Conservation (phyloP, 2,888 invertebrate species). For the Cephus pulcher region DNA sequence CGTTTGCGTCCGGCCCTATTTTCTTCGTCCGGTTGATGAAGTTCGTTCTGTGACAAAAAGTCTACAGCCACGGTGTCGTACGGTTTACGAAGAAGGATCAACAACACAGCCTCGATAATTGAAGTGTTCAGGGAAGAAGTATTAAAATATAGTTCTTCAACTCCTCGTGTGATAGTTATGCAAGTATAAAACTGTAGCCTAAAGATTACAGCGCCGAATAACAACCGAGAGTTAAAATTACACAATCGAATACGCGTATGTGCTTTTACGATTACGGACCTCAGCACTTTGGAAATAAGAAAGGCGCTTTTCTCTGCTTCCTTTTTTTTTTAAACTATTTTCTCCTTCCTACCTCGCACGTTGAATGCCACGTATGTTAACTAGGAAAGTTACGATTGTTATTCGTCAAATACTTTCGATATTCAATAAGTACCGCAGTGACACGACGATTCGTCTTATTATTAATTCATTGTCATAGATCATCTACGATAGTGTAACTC, state of each 20-base stretch:
- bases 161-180: conserved; percentile 25
- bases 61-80: neutral
- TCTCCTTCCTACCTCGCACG: neutral
- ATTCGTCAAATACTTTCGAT: conserved; percentile 46
- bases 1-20: neutral
- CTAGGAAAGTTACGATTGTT: conserved; percentile 31
- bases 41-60: neutral
- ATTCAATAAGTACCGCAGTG: conserved; percentile 22
- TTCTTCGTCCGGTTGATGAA: neutral
- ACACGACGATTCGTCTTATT: neutral
- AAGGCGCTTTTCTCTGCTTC: neutral
- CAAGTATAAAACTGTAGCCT: conserved; percentile 47
- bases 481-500: conserved; percentile 1
- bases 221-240: neutral
- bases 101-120: conserved; percentile 51
- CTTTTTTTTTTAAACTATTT: neutral
- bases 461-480: conserved; percentile 20
- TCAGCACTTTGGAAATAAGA: neutral
- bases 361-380: conserved; percentile 8
- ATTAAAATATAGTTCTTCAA: conserved; percentile 43
- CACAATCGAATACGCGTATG: neutral
- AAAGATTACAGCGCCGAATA: conserved; percentile 33
- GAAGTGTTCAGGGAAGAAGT: conserved; percentile 47
- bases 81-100: conserved; percentile 6
- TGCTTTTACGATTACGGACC: neutral